A percentile compares a stretch with the other conserved stretches of the same genome.
phyloP scores from a whole-genome alignment of 2,888 invertebrate species.

The Himalopsyche kuldschensis region DNA sequence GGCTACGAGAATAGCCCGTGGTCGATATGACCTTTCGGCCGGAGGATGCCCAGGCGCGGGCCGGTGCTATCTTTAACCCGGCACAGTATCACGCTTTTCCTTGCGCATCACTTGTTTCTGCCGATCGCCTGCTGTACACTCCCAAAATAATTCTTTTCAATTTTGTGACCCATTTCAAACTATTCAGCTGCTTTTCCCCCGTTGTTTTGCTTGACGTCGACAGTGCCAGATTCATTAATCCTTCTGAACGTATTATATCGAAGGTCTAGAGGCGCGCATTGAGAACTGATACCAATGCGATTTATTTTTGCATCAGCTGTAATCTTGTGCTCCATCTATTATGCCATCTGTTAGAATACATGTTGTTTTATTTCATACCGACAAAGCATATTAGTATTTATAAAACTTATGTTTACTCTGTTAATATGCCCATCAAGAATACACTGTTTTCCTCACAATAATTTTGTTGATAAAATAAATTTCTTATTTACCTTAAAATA shows the following conservation, averaged over 20 bases:
- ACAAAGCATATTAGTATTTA: too few relatives aligned
- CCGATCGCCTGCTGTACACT: not conserved
- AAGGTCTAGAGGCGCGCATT: not conserved
- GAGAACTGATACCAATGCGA: not conserved
- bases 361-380: not conserved
- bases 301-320: not conserved
- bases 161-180: slow-evolving; percentile 20
- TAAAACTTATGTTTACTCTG: too few relatives aligned
- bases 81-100: not conserved
- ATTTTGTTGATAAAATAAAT: too few relatives aligned
- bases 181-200: not conserved
- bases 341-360: not conserved
- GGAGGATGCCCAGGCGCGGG: slow-evolving; percentile 11
- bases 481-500: too few relatives aligned
- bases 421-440: too few relatives aligned
- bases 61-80: slow-evolving; percentile 15
- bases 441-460: too few relatives aligned
- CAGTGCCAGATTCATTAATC: not conserved
- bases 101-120: slow-evolving; percentile 7
- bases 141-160: slow-evolving; percentile 13
- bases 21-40: slow-evolving; percentile 24
- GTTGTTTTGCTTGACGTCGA: not conserved
- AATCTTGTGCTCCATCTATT: not conserved
- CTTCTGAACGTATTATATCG: not conserved
- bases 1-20: slow-evolving; percentile 21